phyloP scores from a whole-genome alignment of 2,888 invertebrate genomes.

The Nephrotoma flavescens region DNA sequence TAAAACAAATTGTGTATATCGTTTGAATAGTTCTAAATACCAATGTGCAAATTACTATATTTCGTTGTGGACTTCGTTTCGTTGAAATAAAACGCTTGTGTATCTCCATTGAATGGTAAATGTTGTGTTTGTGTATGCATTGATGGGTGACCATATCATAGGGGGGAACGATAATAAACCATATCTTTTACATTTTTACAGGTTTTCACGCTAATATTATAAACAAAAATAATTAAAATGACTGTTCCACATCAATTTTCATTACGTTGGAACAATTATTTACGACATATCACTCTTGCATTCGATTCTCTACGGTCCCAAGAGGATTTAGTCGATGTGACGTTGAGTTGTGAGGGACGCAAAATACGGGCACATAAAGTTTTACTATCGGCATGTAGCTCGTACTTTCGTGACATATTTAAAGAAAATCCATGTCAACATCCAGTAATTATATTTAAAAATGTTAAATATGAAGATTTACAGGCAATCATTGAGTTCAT shows the following conservation, averaged over 20 bases:
- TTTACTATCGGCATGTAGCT: constrained; percentile 70
- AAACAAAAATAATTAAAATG: constrained; percentile 22
- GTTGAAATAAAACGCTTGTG: not conserved
- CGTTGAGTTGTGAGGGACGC: constrained; percentile 70
- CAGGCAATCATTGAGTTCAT: constrained; percentile 67
- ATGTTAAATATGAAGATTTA: constrained; percentile 62
- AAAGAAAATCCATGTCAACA: constrained; percentile 68
- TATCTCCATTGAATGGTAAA: not conserved
- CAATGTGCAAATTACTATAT: not conserved
- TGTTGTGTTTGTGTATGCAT: not conserved
- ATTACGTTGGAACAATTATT: constrained; percentile 76
- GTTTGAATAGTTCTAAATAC: not conserved
- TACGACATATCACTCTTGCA: constrained; percentile 63
- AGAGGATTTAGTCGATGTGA: constrained; percentile 69
- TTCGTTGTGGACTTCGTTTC: not conserved
- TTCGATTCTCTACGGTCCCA: constrained; percentile 56
- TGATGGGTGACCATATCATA: not conserved
- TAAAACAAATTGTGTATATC: not conserved
- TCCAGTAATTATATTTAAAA: constrained; percentile 66
- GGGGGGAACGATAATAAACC: not conserved
- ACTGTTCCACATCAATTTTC: constrained; percentile 65
- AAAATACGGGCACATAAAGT: constrained; percentile 75
- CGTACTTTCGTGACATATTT: constrained; percentile 57
- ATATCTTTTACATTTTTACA: not conserved
- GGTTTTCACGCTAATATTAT: not conserved